Evolutionary conservation across 2,888 invertebrate species (phyloP).

Genomic region (Tetanocera ferruginea): DNA sequence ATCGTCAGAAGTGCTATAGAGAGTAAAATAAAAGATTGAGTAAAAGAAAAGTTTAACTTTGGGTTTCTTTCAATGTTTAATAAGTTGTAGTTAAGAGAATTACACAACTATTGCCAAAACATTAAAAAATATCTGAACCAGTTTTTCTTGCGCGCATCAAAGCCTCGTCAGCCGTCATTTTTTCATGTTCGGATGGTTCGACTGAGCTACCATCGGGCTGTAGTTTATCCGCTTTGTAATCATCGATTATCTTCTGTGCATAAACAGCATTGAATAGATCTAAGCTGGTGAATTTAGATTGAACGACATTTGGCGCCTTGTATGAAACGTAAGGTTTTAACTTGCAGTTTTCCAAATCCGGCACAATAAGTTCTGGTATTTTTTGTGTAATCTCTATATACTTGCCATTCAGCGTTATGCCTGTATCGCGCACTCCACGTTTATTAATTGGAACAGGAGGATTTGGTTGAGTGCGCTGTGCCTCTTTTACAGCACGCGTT

Average conservation of each 20-base stretch:
- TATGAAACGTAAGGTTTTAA: constrained; percentile 97
- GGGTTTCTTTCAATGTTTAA: constrained; percentile 23
- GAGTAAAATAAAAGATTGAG: constrained; percentile 17
- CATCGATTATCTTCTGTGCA: constrained; percentile 81
- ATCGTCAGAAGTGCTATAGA: constrained; percentile 73
- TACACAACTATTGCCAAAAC: constrained; percentile 49
- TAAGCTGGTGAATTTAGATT: constrained; percentile 85
- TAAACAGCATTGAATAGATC: constrained; percentile 88
- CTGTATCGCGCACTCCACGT: constrained; percentile 79
- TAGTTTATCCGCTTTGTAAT: constrained; percentile 80
- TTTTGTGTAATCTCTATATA: constrained; percentile 83
- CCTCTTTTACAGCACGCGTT: constrained; percentile 75
- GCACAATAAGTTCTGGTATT: constrained; percentile 93
- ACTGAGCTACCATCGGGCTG: constrained; percentile 77
- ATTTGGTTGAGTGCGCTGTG: constrained; percentile 67
- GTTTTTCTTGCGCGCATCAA: constrained; percentile 78
- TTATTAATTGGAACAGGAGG: constrained; percentile 78
- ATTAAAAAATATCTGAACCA: constrained; percentile 83
- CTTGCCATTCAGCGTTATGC: constrained; percentile 72
- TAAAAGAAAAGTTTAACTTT: background rate
- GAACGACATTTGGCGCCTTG: constrained; percentile 79
- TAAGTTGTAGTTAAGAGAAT: constrained; percentile 46
- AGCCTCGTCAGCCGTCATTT: constrained; percentile 80
- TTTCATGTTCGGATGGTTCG: constrained; percentile 81
- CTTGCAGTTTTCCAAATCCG: constrained; percentile 85